Conservation (phyloP, 1,140 invertebrate genomes). For the Bursaphelenchus mucronatus region DNA sequence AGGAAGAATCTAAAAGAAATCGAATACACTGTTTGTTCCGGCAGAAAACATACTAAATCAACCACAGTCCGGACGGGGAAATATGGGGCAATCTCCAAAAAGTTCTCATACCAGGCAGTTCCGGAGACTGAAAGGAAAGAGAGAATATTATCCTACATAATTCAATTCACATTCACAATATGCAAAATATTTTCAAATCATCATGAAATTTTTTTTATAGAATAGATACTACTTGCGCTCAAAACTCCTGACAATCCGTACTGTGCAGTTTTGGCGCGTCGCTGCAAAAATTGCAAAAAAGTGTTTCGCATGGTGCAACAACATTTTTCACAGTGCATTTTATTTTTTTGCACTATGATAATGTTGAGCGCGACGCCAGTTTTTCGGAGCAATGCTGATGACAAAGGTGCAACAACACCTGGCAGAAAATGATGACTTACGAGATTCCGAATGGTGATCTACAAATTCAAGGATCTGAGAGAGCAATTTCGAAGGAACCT, state of each 20-base stretch:
- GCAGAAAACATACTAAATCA: conserved; percentile 60
- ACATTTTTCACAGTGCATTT: too few species aligned
- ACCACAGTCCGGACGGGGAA: conserved; percentile 63
- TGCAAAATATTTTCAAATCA: neutral
- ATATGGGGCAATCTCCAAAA: conserved; percentile 63
- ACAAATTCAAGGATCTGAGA: conserved; percentile 21
- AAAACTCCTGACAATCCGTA: too few species aligned
- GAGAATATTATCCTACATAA: conserved; percentile 10
- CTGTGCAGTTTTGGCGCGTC: too few species aligned
- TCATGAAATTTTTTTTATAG: conserved; percentile 17
- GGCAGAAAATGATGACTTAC: conserved; percentile 18
- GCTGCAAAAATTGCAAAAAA: too few species aligned
- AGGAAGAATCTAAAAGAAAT: conserved; percentile 61
- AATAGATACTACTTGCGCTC: too few species aligned
- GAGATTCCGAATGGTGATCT: conserved; percentile 20
- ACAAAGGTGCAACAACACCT: conserved; percentile 6
- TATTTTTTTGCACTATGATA: too few species aligned
- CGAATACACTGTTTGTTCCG: neutral
- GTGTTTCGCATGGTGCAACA: too few species aligned
- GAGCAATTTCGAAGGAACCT: conserved; percentile 5
- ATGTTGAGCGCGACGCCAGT: too few species aligned
- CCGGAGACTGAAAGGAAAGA: conserved; percentile 61
- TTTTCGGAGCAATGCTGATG: too few species aligned
- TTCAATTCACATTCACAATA: too few species aligned
- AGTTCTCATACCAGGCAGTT: conserved; percentile 64